Evolutionary conservation across 2,113 vertebrate species (phyloP).

Genomic region (Sula dactylatra): DNA sequence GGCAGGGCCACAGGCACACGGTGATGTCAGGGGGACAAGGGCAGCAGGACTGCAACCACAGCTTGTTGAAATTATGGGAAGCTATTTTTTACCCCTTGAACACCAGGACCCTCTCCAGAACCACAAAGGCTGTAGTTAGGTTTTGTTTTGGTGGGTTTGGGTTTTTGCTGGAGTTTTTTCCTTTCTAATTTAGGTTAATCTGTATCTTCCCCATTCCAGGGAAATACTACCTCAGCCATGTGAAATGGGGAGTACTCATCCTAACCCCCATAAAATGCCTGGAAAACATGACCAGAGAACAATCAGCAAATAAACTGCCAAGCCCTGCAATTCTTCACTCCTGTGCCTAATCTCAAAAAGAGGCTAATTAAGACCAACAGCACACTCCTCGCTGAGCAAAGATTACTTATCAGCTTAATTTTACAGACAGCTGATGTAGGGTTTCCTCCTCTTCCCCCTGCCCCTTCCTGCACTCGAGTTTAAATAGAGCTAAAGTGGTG

Average conservation of each 20-base stretch:
- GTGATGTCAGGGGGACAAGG: not conserved
- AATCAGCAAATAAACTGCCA: not conserved
- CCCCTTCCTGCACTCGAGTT: accelerated
- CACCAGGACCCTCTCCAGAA: not conserved
- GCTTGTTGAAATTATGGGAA: not conserved
- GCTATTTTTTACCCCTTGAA: not conserved
- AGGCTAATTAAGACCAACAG: constrained; percentile 12
- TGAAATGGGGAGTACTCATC: not conserved
- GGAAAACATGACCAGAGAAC: not conserved
- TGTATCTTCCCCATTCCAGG: not conserved
- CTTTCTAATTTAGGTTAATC: not conserved
- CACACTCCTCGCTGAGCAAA: not conserved
- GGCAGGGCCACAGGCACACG: accelerated
- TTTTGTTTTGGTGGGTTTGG: not conserved
- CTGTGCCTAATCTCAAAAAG: not conserved
- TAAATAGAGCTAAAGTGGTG: not conserved
- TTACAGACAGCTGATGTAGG: constrained; percentile 2
- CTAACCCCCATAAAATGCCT: not conserved
- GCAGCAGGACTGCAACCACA: not conserved
- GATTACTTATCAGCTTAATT: constrained; percentile 9
- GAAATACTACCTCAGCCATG: not conserved
- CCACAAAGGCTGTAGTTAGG: not conserved
- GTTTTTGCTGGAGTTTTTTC: not conserved
- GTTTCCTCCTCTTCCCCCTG: not conserved
- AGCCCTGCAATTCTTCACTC: not conserved